A percentile compares a stretch with the other conserved stretches of the same genome.
phyloP scores from a whole-genome alignment of 2,113 vertebrate species.

The Alligator mississippiensis region DNA sequence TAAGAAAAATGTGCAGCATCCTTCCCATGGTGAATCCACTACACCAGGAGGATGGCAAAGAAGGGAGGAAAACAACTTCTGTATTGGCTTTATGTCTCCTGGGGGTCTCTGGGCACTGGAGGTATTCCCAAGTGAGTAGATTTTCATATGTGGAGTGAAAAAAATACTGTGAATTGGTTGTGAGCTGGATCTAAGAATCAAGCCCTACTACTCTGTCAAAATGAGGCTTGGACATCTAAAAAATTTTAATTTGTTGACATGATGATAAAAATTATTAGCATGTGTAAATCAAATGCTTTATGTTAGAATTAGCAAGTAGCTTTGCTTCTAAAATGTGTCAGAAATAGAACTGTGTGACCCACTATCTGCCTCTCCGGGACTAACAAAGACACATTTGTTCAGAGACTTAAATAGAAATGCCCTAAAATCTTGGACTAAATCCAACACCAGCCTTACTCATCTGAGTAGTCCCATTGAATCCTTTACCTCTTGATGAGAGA shows the following conservation, averaged over 20 bases:
- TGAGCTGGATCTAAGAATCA: not conserved
- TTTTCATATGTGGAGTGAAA: not conserved
- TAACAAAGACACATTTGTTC: not conserved
- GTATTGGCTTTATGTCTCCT: accelerated
- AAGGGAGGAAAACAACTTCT: not conserved
- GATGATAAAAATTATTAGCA: not conserved
- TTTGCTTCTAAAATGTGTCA: not conserved
- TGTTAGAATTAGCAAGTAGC: not conserved
- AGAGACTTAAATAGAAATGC: not conserved
- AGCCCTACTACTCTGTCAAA: not conserved
- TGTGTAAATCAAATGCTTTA: too few species aligned
- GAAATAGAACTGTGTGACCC: not conserved
- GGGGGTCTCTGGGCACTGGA: not conserved
- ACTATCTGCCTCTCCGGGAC: not conserved
- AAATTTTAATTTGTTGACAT: not conserved
- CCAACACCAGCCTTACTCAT: not conserved
- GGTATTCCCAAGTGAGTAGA: too few species aligned
- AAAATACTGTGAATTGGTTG: not conserved
- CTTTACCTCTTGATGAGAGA: not conserved
- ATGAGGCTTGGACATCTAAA: not conserved
- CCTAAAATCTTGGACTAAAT: not conserved
- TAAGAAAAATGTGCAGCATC: not conserved
- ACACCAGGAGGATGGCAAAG: not conserved
- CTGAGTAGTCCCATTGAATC: not conserved
- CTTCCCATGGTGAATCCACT: not conserved